Evolutionary conservation across 1,140 invertebrate genomes (phyloP), one percentile per base, ranked within the genome.

Genomic region (Acromyrmex heyeri): DNA sequence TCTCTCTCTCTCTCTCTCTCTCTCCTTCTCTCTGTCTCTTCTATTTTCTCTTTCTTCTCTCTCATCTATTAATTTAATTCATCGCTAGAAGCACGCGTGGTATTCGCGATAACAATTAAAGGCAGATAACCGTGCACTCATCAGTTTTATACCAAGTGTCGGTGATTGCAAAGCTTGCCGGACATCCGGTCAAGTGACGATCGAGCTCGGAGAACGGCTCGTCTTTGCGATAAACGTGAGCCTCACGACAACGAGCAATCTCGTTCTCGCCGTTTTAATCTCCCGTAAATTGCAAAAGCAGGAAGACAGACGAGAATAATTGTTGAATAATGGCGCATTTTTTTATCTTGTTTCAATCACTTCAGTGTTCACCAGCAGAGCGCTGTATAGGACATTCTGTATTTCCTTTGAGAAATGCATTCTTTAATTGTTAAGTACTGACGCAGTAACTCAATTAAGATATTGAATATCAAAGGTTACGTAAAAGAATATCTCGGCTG

Each of bases 51-150:
- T 30, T 30, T 34, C 27, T 18, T 24, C 16, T 18, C 8, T n/a
- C 0, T 21, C 30, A 44, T 14, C 48, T 70, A 14, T 81, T 81
- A 44, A 81, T 70, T 70, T 16, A 27, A 55, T 10, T 24, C 77
- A 21, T n/a, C 24, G 27, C n/a, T 34, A 18, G 8, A 53, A 67
- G n/a, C 62, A 44, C 48, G 14, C 64, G 8, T 30, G 24, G 30
- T 21, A 57, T 6, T 81, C 77, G 30, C n/a, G 64, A 70, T 81
- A 70, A 57, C 62, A 81, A 70, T 81, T 81, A 81, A 81, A 70
- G 8, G 30, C 48, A 38, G 48, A 81, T 81, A 81, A 81, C 38
- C 7, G 14, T 3, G 50, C 30, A 16, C 57, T 16, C 34, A 16
- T 38, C 10, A n/a, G n/a, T 44, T 44, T 44, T 76, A 73, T 34